A percentile compares a stretch with the other conserved stretches of the same genome.
These are phyloP conservation scores for Tanytarsus gracilentus DNA, from an alignment of 2,888 invertebrate genomes.

Conservation along the genomic window DNA sequence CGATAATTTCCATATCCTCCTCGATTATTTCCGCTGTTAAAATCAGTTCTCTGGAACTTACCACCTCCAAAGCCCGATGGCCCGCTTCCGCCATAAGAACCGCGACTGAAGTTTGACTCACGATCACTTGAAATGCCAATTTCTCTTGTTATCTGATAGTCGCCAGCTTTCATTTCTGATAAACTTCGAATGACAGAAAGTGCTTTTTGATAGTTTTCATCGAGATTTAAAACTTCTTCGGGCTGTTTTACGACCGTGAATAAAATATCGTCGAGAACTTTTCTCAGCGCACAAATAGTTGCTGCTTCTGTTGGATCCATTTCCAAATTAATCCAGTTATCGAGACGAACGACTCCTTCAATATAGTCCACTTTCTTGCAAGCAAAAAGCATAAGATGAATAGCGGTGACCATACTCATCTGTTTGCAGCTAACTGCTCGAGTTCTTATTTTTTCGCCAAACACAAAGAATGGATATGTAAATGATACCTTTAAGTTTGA, in stretches of 20 bases:
- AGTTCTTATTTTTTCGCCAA: slow-evolving; percentile 96
- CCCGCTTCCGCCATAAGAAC: slow-evolving; percentile 30
- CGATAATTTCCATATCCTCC: slow-evolving; percentile 34
- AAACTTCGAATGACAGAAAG: slow-evolving; percentile 62
- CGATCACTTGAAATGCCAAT: slow-evolving; percentile 39
- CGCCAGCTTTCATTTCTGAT: slow-evolving; percentile 69
- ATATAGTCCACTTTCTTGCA: slow-evolving; percentile 62
- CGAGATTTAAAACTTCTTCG: slow-evolving; percentile 55
- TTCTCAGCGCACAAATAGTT: slow-evolving; percentile 73
- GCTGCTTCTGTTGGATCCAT: slow-evolving; percentile 75
- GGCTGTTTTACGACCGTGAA: slow-evolving; percentile 72
- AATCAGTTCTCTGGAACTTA: slow-evolving; percentile 36
- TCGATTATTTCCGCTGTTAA: slow-evolving; percentile 31
- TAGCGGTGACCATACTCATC: slow-evolving; percentile 89
- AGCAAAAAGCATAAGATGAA: slow-evolving; percentile 87
- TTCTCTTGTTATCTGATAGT: slow-evolving; percentile 55
- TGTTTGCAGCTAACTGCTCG: slow-evolving; percentile 94
- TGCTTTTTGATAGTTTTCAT: slow-evolving; percentile 42
- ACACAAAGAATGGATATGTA: slow-evolving; percentile 92
- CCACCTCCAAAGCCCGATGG: slow-evolving; percentile 34
- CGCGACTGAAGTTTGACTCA: slow-evolving; percentile 31
- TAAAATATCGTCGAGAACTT: slow-evolving; percentile 78
- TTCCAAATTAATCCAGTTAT: slow-evolving; percentile 88
- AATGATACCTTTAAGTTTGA: slow-evolving; percentile 73
- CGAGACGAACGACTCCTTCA: slow-evolving; percentile 68